Percentiles rank a stretch among this genome's conserved stretches.
These are phyloP conservation scores for Mylabris sibirica DNA, from an alignment of 2,888 invertebrate genomes.

Conservation along the genomic window DNA sequence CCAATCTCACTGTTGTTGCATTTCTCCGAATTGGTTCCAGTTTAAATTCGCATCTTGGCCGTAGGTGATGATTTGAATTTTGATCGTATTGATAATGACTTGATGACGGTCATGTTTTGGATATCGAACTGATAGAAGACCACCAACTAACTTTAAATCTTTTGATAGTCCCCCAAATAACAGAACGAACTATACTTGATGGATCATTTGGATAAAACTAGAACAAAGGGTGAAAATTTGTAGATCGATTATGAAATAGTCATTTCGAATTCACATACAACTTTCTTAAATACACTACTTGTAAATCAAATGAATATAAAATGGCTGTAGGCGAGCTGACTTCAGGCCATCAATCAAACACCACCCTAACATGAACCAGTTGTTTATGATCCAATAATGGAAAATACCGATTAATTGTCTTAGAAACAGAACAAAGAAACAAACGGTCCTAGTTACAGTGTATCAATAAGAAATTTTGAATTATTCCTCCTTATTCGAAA, in stretches of 20 bases:
- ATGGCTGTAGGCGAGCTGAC: conserved; percentile 1
- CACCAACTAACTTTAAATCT: too few relatives aligned
- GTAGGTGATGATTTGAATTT: conserved; percentile 9
- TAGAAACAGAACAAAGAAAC: background rate
- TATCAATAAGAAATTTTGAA: too few relatives aligned
- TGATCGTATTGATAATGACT: too few relatives aligned
- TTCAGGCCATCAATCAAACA: background rate
- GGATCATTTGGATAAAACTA: too few relatives aligned
- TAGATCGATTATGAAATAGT: background rate
- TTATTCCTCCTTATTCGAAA: too few relatives aligned
- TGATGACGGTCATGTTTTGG: conserved; percentile 5
- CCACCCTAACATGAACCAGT: conserved; percentile 7
- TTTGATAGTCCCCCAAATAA: too few relatives aligned
- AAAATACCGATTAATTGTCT: background rate
- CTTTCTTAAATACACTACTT: background rate
- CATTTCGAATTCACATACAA: background rate
- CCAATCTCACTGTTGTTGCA: background rate
- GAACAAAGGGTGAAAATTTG: background rate
- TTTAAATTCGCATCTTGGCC: background rate
- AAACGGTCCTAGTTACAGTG: too few relatives aligned
- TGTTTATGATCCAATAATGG: background rate
- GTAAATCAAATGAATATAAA: background rate
- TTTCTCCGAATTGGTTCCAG: background rate
- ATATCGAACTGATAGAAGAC: background rate
- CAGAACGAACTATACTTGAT: too few relatives aligned